Evolutionary conservation across 2,888 invertebrate genomes (phyloP).

Genomic region (Tinea trinotella): DNA sequence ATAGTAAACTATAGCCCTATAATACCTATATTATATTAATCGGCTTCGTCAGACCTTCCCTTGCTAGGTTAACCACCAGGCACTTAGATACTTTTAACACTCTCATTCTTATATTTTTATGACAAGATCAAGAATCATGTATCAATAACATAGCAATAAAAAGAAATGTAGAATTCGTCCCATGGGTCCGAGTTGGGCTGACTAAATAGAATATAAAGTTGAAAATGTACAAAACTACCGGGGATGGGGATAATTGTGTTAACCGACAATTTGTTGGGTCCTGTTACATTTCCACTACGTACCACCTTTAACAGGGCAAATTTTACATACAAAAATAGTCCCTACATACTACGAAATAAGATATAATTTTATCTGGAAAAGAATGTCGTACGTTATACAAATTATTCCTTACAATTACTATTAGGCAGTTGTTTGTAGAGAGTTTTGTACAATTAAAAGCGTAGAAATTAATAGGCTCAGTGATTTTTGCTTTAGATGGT

Average conservation of each 20-base stretch:
- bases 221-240: conserved; percentile 3
- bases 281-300: conserved; percentile 6
- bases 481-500: not conserved
- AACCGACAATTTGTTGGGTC: conserved; percentile 40
- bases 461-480: not conserved
- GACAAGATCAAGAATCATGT: no score
- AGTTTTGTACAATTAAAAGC: not conserved
- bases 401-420: not conserved
- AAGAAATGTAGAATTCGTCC: no score
- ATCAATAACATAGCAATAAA: no score
- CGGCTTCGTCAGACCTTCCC: no score
- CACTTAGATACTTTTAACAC: no score
- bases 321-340: not conserved
- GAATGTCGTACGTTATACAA: not conserved
- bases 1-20: no score
- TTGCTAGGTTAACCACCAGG: no score
- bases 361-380: not conserved
- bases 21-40: no score
- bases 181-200: not conserved
- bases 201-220: not conserved
- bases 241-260: conserved; percentile 45
- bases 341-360: not conserved
- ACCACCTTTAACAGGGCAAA: conserved; percentile 2
- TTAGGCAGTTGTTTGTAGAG: not conserved
- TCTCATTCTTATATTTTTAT: no score